These are phyloP conservation scores for Platynereis dumerilii DNA, from an alignment of 2,888 invertebrate genomes.

Conservation along the genomic window DNA sequence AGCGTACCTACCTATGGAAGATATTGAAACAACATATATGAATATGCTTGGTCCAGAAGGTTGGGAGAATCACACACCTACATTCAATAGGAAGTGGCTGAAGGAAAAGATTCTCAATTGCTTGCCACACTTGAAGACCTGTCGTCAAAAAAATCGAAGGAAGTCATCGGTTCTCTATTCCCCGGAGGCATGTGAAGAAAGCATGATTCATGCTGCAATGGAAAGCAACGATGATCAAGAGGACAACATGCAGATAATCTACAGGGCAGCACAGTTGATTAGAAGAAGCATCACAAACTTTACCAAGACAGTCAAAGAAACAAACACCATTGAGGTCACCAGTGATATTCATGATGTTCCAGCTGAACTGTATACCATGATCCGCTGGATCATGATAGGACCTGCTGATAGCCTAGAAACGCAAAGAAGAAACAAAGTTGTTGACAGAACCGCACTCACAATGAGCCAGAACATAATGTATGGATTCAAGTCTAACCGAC, in stretches of 20 bases:
- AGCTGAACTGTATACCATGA: constrained; percentile 26
- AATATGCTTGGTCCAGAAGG: constrained; percentile 4
- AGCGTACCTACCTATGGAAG: constrained; percentile 16
- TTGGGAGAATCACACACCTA: not conserved
- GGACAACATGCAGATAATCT: constrained; percentile 18
- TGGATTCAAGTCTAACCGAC: constrained; percentile 11
- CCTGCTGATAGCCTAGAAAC: constrained; percentile 13
- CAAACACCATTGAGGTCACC: not conserved
- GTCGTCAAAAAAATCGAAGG: too few relatives aligned
- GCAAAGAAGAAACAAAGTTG: constrained; percentile 9
- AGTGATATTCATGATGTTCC: constrained; percentile 23
- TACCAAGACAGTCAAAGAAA: constrained; percentile 1
- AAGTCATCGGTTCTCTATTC: too few relatives aligned
- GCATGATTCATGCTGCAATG: constrained; percentile 20
- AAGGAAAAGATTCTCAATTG: not conserved
- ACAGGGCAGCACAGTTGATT: constrained; percentile 21
- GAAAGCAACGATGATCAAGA: constrained; percentile 12
- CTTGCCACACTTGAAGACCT: not conserved
- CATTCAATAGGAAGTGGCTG: constrained; percentile 11
- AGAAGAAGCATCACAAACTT: constrained; percentile 18
- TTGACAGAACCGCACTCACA: constrained; percentile 15
- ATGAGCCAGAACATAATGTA: constrained; percentile 7
- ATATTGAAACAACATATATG: constrained; percentile 16
- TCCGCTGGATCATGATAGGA: constrained; percentile 25
- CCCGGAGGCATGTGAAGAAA: too few relatives aligned